Conservation (phyloP, 2,113 vertebrate genomes). For the Hippolais icterina region DNA sequence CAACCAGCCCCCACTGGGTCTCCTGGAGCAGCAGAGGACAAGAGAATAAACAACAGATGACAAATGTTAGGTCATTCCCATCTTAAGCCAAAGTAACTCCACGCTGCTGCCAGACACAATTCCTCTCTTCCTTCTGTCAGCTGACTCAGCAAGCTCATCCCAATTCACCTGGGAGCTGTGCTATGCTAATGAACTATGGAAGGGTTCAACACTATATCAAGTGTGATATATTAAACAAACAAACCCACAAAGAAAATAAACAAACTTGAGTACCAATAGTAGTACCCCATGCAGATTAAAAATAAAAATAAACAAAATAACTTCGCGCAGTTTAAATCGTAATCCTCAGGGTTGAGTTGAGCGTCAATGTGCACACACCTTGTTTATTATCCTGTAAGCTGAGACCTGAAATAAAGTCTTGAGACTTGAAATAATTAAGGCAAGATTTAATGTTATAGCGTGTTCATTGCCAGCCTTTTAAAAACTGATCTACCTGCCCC, state of each 20-base stretch:
- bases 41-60: conserved; percentile 5
- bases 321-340: background rate
- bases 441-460: background rate
- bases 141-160: background rate
- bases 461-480: background rate
- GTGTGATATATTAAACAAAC: background rate
- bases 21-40: background rate
- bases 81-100: background rate
- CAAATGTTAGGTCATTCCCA: background rate
- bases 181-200: background rate
- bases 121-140: background rate
- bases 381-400: background rate
- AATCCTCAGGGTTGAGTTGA: background rate
- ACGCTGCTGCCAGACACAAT: background rate
- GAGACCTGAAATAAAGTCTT: background rate
- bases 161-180: background rate
- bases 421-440: background rate
- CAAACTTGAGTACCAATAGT: background rate
- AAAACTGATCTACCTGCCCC: background rate
- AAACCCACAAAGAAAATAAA: background rate
- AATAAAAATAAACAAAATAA: background rate
- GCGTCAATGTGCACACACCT: background rate
- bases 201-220: background rate
- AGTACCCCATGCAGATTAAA: background rate
- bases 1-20: background rate